Percentiles rank a stretch among this genome's conserved stretches.
Evolutionary conservation across 1,140 invertebrate species (phyloP).

Genomic region (silkworm (Bombyx mori)): ASM3026992v2 NC_085129.1:7929501-7930000

Average conservation of each 20-base stretch:
- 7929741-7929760: conserved; percentile 50
- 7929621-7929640: not conserved
- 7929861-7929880: conserved; percentile 44
- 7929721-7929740: conserved; percentile 27
- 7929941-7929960: not conserved
- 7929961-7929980: no score
- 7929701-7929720: conserved; percentile 43
- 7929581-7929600: no score
- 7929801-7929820: conserved; percentile 55
- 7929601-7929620: no score
- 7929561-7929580: not conserved
- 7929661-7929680: conserved; percentile 14
- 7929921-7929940: conserved; percentile 25
- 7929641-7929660: not conserved
- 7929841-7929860: conserved; percentile 67
- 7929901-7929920: conserved; percentile 26
- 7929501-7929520: not conserved
- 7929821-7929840: conserved; percentile 67
- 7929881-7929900: conserved; percentile 34
- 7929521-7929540: not conserved
- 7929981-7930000: no score
- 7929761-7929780: conserved; percentile 59
- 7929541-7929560: not conserved
- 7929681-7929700: conserved; percentile 34
- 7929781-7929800: conserved; percentile 44